Conservation (phyloP, 2,797 vertebrate species). For the Pachyuromys duprasi region DNA sequence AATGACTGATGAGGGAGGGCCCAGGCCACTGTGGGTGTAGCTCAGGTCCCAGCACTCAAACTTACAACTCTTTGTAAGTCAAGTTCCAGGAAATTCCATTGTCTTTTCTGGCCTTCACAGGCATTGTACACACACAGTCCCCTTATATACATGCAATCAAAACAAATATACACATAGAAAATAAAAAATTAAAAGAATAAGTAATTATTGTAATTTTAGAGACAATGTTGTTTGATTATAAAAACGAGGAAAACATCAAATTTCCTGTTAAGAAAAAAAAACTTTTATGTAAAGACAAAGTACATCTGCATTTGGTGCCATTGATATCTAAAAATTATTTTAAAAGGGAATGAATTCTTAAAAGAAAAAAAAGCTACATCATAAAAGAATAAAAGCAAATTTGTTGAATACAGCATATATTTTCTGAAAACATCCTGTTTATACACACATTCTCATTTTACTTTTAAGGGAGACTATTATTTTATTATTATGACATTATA, state of each 20-base stretch:
- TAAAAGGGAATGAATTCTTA: neutral
- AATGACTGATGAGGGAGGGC: neutral
- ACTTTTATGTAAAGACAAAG: constrained; percentile 29
- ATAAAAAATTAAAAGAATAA: neutral
- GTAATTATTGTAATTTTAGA: neutral
- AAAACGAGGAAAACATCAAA: neutral
- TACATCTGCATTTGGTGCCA: neutral
- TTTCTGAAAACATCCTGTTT: neutral
- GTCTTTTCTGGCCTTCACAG: neutral
- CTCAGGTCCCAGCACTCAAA: neutral
- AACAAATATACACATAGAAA: neutral
- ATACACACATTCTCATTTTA: neutral
- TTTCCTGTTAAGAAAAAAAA: constrained; percentile 36
- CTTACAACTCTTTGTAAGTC: neutral
- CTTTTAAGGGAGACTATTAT: neutral
- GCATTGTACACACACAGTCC: neutral
- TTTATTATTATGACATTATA: neutral
- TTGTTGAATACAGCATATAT: neutral
- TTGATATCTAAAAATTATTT: neutral
- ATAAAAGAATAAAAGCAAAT: neutral
- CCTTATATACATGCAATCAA: neutral
- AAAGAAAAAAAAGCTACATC: neutral
- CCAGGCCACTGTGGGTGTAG: neutral
- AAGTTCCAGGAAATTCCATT: neutral
- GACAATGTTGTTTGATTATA: constrained; percentile 6